Evolutionary conservation across 2,888 invertebrate genomes (phyloP).

Genomic region (Drosophila demipolita): DNA sequence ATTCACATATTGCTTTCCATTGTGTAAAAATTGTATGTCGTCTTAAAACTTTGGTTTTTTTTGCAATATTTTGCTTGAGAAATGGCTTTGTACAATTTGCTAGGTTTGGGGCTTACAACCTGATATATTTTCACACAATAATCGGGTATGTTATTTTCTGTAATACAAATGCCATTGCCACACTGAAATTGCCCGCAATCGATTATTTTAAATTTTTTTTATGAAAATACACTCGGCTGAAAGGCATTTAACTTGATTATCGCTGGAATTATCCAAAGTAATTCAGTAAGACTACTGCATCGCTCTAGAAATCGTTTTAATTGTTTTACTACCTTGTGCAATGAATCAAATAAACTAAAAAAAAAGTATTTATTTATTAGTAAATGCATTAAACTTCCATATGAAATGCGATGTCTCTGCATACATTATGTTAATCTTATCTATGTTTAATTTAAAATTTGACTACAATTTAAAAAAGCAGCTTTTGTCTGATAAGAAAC

Average conservation of each 20-base stretch:
- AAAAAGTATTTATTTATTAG: background rate
- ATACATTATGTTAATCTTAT: background rate
- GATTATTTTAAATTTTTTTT: background rate
- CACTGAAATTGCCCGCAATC: conserved; percentile 38
- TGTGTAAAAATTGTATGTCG: background rate
- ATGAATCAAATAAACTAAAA: background rate
- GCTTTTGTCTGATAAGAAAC: background rate
- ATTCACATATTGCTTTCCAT: conserved; percentile 7
- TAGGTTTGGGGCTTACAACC: background rate
- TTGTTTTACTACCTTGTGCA: background rate
- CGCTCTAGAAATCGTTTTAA: background rate
- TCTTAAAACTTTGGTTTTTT: background rate
- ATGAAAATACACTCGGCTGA: background rate
- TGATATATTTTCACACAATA: conserved; percentile 11
- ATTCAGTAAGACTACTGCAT: background rate
- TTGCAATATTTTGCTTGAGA: too few relatives aligned
- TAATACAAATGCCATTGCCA: conserved; percentile 25
- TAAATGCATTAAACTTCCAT: background rate
- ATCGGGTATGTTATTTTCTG: background rate
- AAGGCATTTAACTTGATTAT: background rate
- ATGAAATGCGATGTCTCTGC: background rate
- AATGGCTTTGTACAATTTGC: background rate
- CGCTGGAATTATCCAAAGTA: background rate
- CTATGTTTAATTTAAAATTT: background rate
- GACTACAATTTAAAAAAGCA: background rate